A percentile compares a stretch with the other conserved stretches of the same genome.
Evolutionary conservation across 2,113 vertebrate species (phyloP).

Genomic region (Etia nguti): DNA sequence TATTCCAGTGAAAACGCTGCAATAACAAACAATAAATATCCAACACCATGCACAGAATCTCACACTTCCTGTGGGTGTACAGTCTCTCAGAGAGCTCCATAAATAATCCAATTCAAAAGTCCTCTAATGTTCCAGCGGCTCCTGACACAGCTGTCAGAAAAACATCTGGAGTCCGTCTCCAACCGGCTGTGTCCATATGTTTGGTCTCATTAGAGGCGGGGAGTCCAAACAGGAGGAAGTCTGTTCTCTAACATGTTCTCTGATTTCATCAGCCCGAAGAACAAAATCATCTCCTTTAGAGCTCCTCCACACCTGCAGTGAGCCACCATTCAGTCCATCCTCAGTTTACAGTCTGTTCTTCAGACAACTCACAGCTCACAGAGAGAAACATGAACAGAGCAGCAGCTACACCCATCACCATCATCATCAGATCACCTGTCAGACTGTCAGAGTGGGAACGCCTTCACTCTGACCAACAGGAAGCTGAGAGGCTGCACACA

Average conservation of each 20-base stretch:
- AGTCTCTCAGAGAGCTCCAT: neutral
- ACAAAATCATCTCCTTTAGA: neutral
- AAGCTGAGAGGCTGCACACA: neutral
- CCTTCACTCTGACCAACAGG: neutral
- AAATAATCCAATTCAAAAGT: neutral
- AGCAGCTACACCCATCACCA: neutral
- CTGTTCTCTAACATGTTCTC: neutral
- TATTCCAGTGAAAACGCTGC: neutral
- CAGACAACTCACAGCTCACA: neutral
- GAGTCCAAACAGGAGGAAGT: neutral
- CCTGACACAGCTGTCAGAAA: neutral
- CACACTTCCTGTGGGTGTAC: neutral
- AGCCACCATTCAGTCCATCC: neutral
- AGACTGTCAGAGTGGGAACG: neutral
- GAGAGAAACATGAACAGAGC: neutral
- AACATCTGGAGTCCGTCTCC: neutral
- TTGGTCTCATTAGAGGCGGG: neutral
- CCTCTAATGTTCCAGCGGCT: neutral
- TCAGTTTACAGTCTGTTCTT: neutral
- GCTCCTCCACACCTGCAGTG: neutral
- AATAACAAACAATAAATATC: conserved; percentile 10
- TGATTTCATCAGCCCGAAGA: neutral
- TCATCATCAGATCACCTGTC: neutral
- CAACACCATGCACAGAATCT: conserved; percentile 5
- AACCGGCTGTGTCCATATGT: neutral